Evolutionary conservation across 2,888 invertebrate genomes (phyloP), one percentile per base, ranked within the genome.

Genomic region (Eristalis tenax): DNA sequence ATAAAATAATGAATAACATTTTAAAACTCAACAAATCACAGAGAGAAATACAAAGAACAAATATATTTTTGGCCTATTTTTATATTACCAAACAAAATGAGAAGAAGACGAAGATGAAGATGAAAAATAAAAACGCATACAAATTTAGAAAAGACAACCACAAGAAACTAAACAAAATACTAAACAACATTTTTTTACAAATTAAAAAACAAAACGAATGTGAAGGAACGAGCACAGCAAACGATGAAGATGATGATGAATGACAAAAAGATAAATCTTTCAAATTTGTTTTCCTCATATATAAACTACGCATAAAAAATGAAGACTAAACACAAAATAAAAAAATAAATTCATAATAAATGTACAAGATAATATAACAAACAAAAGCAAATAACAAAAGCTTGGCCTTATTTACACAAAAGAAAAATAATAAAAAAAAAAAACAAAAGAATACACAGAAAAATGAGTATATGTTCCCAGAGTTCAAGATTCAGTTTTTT

Each of bases 51-150:
- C 69, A 85, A 74, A 86, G 78, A 82, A 87, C 78, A 83, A 87
- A 87, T 87, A 87, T 87, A 87, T 87, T 87, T 87, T 87, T 87
- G 87, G 87, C 87, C 87, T 87, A 87, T 87, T 87, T 87, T 87
- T 87, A 83, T 87, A 87, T 83, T 83, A 82, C 76, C 68, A 78
- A 82, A 71, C 71, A 63, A 43, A 8, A 50, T 59, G 59, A 69
- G 28, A 40, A 66, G 28, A 40, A 23, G 50, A 50, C 8, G 50
- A 50, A 18, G 43, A 43, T 43, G 4, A 43, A n/a, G 15, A 43
- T 4, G 15, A 43, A 18, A 68, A 80, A n/a, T n/a, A 22, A 69
- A 32, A 38, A 71, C 15, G 66, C 83, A 83, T 83, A 87, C 83
- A 87, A 83, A 87, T 79, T 76, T 83, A 83, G 82, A 86, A 13